A percentile compares a stretch with the other conserved stretches of the same genome.
Conservation (phyloP, 2,888 invertebrate genomes). For the Brachyptera putata region DNA sequence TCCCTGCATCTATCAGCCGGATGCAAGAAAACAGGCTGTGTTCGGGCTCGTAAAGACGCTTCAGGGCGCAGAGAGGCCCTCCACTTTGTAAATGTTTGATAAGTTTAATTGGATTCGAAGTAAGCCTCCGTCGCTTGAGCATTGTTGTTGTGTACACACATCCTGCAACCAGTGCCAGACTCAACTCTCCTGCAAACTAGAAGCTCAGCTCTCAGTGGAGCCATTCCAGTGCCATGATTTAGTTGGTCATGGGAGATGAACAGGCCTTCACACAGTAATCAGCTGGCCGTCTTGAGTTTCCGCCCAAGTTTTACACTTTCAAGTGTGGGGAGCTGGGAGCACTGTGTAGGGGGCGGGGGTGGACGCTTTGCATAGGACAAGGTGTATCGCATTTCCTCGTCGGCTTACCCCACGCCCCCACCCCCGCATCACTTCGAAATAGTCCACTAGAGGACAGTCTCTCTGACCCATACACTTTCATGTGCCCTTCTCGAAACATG, state of each 20-base stretch:
- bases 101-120: slow-evolving; percentile 20
- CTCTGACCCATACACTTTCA: no score
- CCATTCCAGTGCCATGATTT: slow-evolving; percentile 9
- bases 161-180: no score
- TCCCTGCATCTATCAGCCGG: no score
- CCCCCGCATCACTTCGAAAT: no score
- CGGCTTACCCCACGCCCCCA: no score
- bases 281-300: not conserved
- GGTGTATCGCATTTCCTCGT: slow-evolving; percentile 2
- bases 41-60: no score
- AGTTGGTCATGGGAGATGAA: slow-evolving; percentile 14
- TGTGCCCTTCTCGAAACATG: no score
- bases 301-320: not conserved
- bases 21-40: no score
- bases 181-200: slow-evolving; percentile 10
- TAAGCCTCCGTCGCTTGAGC: slow-evolving; percentile 5
- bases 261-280: not conserved
- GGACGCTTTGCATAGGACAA: slow-evolving; percentile 1
- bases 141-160: slow-evolving; percentile 19
- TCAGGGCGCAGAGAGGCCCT: no score
- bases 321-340: not conserved
- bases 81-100: slow-evolving; percentile 20
- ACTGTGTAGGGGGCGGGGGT: not conserved
- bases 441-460: no score
- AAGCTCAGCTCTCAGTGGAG: not conserved